Evolutionary conservation across 2,113 vertebrate species (phyloP), one percentile per base, ranked within the genome.

Genomic region (Vulpes ferrilata): DNA sequence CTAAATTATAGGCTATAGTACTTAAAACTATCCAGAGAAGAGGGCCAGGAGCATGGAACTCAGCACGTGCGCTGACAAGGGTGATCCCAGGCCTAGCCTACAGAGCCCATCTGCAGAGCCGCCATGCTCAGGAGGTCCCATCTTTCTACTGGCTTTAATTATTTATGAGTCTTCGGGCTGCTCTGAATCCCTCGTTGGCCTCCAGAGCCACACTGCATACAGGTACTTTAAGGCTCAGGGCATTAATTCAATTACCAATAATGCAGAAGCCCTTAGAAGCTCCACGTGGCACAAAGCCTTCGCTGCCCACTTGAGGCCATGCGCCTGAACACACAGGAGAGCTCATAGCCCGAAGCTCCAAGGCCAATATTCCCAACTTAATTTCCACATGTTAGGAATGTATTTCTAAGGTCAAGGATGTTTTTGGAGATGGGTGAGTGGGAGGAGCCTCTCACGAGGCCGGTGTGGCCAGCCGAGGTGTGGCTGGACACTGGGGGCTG

Each of bases 1-100:
- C 76, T 97, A 93, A 82, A 97, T 92, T 0, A 83, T 32, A n/a
- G 73, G 69, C 76, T n/a, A 17, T 4, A 35, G 30, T 10, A n/a
- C 93, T 91, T 71, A 32, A 55, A 90, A 74, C 27, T 64, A 51
- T 90, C 71, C 38, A 65, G 92, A 71, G 64, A 19, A 53, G 48
- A 59, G 59, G 53, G 23, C 5, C 3, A 2, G 19, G 90, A 9
- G 15, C 10, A 6, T 23, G 3, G 2, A 22, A 7, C 1, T 27
- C 16, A 35, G 67, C 3, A 0, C 2, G 2, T 1, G 19, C 23
- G 8, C 1, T 1, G 20, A 23, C 1, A 0, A 1, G 12, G 30
- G 11, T 0, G 76, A 11, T 4, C 0, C 0, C 22, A 5, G 7
- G 1, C 19, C 16, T 1, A 0, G 13, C 17, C 30, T 9, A 25